Evolutionary conservation across 2,888 invertebrate species (phyloP), one percentile per base, ranked within the genome.

Genomic region (Beris morrisii): DNA sequence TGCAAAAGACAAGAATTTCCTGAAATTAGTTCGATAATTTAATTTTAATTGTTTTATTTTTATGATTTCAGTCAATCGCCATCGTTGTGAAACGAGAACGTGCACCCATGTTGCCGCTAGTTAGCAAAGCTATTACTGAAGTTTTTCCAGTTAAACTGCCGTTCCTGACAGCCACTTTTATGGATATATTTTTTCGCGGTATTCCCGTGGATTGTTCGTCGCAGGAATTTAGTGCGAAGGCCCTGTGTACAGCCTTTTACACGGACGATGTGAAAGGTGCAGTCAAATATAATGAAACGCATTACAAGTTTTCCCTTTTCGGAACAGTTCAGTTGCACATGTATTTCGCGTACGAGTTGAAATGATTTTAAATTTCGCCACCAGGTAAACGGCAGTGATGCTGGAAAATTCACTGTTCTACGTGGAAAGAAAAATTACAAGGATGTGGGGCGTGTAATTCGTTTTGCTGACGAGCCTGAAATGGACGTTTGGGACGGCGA

Each of bases 121-220:
- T 88, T 0, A 84, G 85, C 5, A 91, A 91, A 76, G 92, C 90
- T 0, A 75, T 92, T 6, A 85, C 87, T 57, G 85, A 87, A 0
- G 86, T 93, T 38, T 91, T 89, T 74, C 85, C 85, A 56, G 84
- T 85, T 56, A 89, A 88, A 0, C 74, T 82, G 11, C 70, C 77
- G 2, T 71, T 78, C 9, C 7, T 76, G 0, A 86, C 84, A 3
- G 85, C 83, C 0, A 88, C 86, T 69, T 90, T 86, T 0, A 81
- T 87, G 74, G 90, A 93, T 69, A 76, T 93, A 32, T 81, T 93
- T 43, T 93, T 92, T 75, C 84, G 87, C 48, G 93, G 93, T 0
- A 73, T 90, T 4, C 77, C 83, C 0, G 85, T 93, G 48, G 88
- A 92, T 73, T 93, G 93, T 73, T 85, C 85, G 0, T 86, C 88